A percentile compares a stretch with the other conserved stretches of the same genome.
Evolutionary conservation across 1,140 invertebrate species (phyloP).

Genomic region (Macrosteles quadrilineatus): DNA sequence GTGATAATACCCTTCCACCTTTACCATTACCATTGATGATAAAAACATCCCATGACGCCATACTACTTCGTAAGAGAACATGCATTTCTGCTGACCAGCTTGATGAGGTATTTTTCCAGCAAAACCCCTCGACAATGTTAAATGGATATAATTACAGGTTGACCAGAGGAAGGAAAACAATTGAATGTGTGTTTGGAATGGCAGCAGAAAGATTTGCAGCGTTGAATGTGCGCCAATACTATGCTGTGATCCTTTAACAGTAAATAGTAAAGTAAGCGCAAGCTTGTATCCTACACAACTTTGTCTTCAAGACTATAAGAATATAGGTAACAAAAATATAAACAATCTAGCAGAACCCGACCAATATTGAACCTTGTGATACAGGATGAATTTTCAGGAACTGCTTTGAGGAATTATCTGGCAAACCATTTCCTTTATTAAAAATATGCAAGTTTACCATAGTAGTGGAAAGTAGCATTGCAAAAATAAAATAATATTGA

Average conservation of each 20-base stretch:
- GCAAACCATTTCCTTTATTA: too few relatives aligned
- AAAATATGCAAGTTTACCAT: too few relatives aligned
- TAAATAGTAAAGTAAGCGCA: conserved; percentile 33
- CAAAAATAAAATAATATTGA: too few relatives aligned
- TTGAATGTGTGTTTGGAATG: conserved; percentile 53
- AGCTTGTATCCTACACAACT: conserved; percentile 39
- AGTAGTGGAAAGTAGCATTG: too few relatives aligned
- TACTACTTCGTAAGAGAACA: conserved; percentile 43
- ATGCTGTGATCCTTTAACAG: conserved; percentile 35
- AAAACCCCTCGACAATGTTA: conserved; percentile 39
- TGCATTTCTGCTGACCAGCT: conserved; percentile 43
- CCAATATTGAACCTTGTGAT: background rate
- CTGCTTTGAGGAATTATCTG: too few relatives aligned
- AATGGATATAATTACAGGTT: conserved; percentile 48
- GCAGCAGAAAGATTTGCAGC: conserved; percentile 34
- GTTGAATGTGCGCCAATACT: conserved; percentile 25
- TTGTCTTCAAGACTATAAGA: conserved; percentile 18
- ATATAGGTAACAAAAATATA: background rate
- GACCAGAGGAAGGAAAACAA: conserved; percentile 46
- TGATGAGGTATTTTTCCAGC: conserved; percentile 46
- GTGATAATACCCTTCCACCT: too few relatives aligned
- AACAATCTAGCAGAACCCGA: background rate
- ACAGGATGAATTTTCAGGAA: too few relatives aligned
- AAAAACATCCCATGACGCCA: too few relatives aligned
- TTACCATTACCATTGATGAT: too few relatives aligned